Evolutionary conservation across 2,888 invertebrate species (phyloP), one percentile per base, ranked within the genome.

Genomic region (Linhomoeus sp.): DNA sequence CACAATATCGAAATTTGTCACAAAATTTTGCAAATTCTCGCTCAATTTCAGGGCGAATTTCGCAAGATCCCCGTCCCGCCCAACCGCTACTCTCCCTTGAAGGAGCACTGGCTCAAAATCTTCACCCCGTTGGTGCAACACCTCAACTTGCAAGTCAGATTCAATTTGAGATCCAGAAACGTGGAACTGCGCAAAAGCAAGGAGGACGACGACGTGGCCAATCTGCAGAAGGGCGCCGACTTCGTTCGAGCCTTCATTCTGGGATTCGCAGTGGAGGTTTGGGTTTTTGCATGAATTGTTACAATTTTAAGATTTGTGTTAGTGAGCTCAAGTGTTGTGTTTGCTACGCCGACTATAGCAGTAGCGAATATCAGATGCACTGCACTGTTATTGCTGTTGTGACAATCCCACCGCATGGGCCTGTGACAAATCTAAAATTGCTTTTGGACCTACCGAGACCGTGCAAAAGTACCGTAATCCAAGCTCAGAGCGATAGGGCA

Each of bases 31-130:
- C 38, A 38, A n/a, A n/a, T n/a, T n/a, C n/a, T n/a, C n/a, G n/a
- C n/a, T n/a, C n/a, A n/a, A n/a, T n/a, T n/a, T n/a, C 39, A 47
- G 26, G 37, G 22, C 14, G 66, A 67, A 51, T 51, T 62, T 23
- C 53, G 67, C 25, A 64, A 66, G 54, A 57, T 97, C 36, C 70
- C 81, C 9, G 86, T 97, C n/a, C 97, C 97, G 17, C 74, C 81
- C 5, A 84, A 97, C 59, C 78, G 97, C 66, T 86, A 84, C 60
- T 79, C 85, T 12, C 88, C 94, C 0, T 69, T 97, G 12, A 92
- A 90, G 70, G 84, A 90, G 61, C 83, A 81, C 61, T 99, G 97
- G 97, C 72, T 86, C 67, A 86, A 92, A 68, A 86, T 99, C 55
- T 88, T 88, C 63, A 81, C 83, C 43, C 92, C 97, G 0, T 75